phyloP scores from a whole-genome alignment of 2,888 invertebrate genomes.

The Ypsolopha sequella region DNA sequence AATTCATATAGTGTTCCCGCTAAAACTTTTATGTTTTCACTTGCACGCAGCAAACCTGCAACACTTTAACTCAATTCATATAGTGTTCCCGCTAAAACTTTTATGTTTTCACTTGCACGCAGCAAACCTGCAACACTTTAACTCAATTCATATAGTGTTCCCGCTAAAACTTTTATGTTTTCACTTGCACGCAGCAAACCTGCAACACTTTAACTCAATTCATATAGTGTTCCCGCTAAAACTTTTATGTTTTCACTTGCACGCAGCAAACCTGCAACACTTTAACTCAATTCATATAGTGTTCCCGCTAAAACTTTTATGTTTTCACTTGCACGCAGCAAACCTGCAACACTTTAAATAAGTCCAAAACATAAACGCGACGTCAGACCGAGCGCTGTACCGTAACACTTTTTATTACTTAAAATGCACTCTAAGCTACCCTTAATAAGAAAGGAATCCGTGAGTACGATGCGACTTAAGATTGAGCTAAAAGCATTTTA shows the following conservation, averaged over 20 bases:
- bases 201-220: neutral
- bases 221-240: slow-evolving; percentile 17
- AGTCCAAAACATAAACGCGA: slow-evolving; percentile 6
- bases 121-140: slow-evolving; percentile 10
- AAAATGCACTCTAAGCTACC: slow-evolving; percentile 3
- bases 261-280: slow-evolving; percentile 11
- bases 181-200: slow-evolving; percentile 18
- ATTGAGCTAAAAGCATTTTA: neutral
- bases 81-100: slow-evolving; percentile 25
- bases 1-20: slow-evolving; percentile 15
- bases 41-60: slow-evolving; percentile 14
- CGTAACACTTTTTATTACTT: slow-evolving; percentile 29
- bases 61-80: neutral
- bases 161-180: slow-evolving; percentile 33
- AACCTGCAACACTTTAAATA: slow-evolving; percentile 8
- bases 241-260: slow-evolving; percentile 37
- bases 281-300: slow-evolving; percentile 11
- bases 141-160: slow-evolving; percentile 15
- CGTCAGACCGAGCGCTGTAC: slow-evolving; percentile 28
- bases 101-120: slow-evolving; percentile 29
- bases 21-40: slow-evolving; percentile 36
- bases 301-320: slow-evolving; percentile 29
- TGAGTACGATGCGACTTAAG: slow-evolving; percentile 18
- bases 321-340: slow-evolving; percentile 23
- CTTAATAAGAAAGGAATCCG: slow-evolving; percentile 22